A percentile compares a stretch with the other conserved stretches of the same genome.
These are phyloP conservation scores for Sturnus vulgaris DNA, from an alignment of 2,113 vertebrate genomes.

Conservation along the genomic window DNA sequence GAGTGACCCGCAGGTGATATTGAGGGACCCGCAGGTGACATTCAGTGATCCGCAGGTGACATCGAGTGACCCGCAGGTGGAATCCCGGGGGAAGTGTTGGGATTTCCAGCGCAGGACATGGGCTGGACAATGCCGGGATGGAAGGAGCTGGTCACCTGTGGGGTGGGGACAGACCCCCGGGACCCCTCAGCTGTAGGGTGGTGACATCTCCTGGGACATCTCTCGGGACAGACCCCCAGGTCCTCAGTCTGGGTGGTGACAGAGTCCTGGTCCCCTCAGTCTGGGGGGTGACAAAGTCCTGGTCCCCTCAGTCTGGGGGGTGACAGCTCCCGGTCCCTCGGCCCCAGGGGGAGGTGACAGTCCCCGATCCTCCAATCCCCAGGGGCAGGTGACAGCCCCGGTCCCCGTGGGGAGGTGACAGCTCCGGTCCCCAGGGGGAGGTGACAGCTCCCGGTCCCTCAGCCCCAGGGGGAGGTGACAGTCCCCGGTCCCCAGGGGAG, in stretches of 20 bases:
- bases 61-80: rapidly evolving
- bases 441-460: not conserved
- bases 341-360: too few species aligned
- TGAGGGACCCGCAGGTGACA: not conserved
- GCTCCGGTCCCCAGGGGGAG: too few species aligned
- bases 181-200: not conserved
- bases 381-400: not conserved
- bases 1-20: not conserved
- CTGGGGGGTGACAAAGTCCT: not conserved
- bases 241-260: too few species aligned
- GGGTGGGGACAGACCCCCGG: rapidly evolving
- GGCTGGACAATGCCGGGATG: rapidly evolving
- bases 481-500: too few species aligned
- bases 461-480: too few species aligned
- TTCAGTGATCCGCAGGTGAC: not conserved
- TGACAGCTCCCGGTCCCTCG: too few species aligned
- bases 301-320: too few species aligned
- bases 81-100: rapidly evolving
- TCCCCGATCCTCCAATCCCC: rapidly evolving
- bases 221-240: rapidly evolving
- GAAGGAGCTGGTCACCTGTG: not conserved
- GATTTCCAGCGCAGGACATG: rapidly evolving
- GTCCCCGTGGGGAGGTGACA: too few species aligned
- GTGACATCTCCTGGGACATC: not conserved
- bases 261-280: not conserved